Evolutionary conservation across 2,797 vertebrate genomes (phyloP), one percentile per base, ranked within the genome.

Genomic region (Distichodus sexfasciatus): DNA sequence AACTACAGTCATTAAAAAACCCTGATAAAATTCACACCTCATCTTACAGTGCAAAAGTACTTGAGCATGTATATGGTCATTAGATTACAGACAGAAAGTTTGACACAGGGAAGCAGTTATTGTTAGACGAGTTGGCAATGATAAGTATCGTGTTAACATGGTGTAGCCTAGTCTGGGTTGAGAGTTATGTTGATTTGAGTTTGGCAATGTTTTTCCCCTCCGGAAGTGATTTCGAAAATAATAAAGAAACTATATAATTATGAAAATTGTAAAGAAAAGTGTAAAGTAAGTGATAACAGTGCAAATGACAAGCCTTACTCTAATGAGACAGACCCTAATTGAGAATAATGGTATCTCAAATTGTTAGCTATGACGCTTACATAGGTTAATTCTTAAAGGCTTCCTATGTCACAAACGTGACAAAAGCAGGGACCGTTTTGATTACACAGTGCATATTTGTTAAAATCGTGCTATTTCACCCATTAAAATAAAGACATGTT

Each of bases 1-100:
- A 66, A 55, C 72, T 72, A 76, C 67, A 66, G 59, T 70, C 55
- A 72, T 63, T 74, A 64, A 63, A 60, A 64, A 60, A 60, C 36
- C 54, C 44, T 51, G 50, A 66, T 17, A 35, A 55, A 43, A 61
- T 69, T 75, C 60, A 64, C 10, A 66, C 31, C 54, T 24, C 4
- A 11, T 61, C 24, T 70, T 26, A 46, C 50, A 54, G 75, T 54
- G 4, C 14, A 43, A 65, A 64, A 66, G 29, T 51, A 74, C 47
- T 73, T 12, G 61, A 71, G 59, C 59, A 38, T 46, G 21, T 26
- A 43, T 41, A 51, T 28, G 11, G 36, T 53, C 17, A 48, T 46
- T 59, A 43, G 44, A 44, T 44, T 28, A 29, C 35, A 14, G 10
- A 71, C 21, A 72, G 29, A 61, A 8, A 61, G 40, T 11, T 46